These are phyloP conservation scores for Ginglymostoma cirratum DNA, from an alignment of 2,113 vertebrate species.

Conservation along the genomic window DNA sequence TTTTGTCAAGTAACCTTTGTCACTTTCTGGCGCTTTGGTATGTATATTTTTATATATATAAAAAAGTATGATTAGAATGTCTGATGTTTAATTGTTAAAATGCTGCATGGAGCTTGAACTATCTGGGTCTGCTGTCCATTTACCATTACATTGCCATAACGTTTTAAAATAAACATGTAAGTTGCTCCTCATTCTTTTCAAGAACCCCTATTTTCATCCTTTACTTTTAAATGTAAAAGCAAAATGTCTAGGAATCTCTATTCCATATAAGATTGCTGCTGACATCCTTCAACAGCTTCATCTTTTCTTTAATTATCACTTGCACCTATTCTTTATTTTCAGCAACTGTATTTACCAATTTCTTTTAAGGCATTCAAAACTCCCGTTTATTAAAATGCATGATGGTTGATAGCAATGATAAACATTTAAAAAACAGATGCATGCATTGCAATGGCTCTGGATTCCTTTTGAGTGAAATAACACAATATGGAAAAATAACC, in stretches of 20 bases:
- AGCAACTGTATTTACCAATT: neutral
- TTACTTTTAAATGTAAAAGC: neutral
- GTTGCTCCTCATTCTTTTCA: neutral
- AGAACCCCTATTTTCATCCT: neutral
- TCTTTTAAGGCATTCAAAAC: neutral
- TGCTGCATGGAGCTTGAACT: neutral
- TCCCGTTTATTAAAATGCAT: neutral
- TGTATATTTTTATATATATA: neutral
- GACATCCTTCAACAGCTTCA: neutral
- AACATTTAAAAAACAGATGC: no score
- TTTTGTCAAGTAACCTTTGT: neutral
- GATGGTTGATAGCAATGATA: no score
- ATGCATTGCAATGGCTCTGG: no score
- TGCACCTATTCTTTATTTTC: neutral
- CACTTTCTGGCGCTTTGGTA: neutral
- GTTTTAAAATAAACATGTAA: neutral
- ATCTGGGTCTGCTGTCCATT: neutral
- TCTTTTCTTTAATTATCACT: neutral
- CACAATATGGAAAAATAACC: no score
- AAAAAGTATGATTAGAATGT: neutral
- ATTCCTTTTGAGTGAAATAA: no score
- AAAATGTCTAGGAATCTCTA: neutral
- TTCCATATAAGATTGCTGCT: neutral
- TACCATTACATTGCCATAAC: neutral
- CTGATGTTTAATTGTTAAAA: neutral